Base-by-base conservation (phyloP, 2,797 vertebrate genomes). In the Channallabes apus region DNA sequence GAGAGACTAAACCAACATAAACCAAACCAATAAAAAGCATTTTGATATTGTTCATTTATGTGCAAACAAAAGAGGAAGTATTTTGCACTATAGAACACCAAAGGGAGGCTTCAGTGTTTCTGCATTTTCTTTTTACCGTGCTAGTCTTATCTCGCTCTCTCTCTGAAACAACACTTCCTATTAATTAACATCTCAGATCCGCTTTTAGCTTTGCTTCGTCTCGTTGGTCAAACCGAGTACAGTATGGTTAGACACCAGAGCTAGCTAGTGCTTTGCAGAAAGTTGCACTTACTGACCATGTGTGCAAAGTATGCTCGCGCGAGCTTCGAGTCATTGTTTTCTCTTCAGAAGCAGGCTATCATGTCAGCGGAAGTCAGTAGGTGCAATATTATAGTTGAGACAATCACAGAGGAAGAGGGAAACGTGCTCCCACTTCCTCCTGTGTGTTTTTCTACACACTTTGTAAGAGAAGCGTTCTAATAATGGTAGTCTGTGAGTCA, bases 351-450 rank as follows among this genome's bases (percentile, higher is more conserved):
- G 73, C 54, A 51, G 65, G 64, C 56, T 82, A 27, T 65, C 59
- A 20, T 83, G 75, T 72, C 27, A 77, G 75, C 58, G 62, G 86
- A 87, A 87, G 85, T 81, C 20, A 65, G 56, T 46, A 67, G 72
- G 82, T 86, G 88, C 80, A 72, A 86, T 78, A 79, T 51, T 82
- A 64, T 79, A 75, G 69, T 51, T 83, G 32, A 84, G 72, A 81
- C 68, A 65, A 86, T 84, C 80, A 62, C 84, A 86, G 67, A 86
- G 80, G 88, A 84, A 82, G 75, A 86, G 62, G 76, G 79, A 86
- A 81, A 41, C 77, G 14, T 79, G 59, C 82, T 87, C 76, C 84
- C 75, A 87, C 86, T 86, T 89, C 86, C 86, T 86, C 75, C 51
- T 80, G 22, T 84, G 68, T 73, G 17, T 46, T 84, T 69, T 27